phyloP scores from a whole-genome alignment of 2,888 invertebrate genomes.

The Hypomecis atomaria region DNA sequence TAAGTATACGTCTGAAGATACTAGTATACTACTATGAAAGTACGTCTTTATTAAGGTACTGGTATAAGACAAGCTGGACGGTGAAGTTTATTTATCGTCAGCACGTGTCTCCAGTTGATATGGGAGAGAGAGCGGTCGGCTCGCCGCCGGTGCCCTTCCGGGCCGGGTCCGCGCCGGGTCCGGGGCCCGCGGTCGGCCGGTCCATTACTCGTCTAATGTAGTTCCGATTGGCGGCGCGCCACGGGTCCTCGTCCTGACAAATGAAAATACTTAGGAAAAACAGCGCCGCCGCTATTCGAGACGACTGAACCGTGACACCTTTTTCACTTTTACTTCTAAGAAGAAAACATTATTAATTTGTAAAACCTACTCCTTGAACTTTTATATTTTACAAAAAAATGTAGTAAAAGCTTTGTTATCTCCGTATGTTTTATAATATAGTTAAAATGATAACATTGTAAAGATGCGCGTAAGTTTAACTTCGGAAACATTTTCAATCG shows the following conservation, averaged over 20 bases:
- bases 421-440: background rate
- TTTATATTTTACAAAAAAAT: background rate
- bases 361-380: background rate
- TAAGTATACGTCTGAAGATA: too few relatives aligned
- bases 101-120: constrained; percentile 7
- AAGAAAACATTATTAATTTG: background rate
- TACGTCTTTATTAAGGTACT: too few relatives aligned
- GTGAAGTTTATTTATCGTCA: background rate
- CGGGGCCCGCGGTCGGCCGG: background rate
- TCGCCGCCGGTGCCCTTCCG: background rate
- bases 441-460: background rate
- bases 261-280: constrained; percentile 19
- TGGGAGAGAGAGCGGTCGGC: background rate
- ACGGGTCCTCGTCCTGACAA: constrained; percentile 6
- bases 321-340: constrained; percentile 3
- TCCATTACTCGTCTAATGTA: background rate
- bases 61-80: background rate
- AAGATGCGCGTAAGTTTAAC: background rate
- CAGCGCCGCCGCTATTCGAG: constrained; percentile 5
- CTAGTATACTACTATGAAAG: too few relatives aligned
- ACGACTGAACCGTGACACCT: constrained; percentile 1
- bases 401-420: background rate
- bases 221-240: background rate
- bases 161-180: background rate
- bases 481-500: constrained; percentile 19